Evolutionary conservation across 2,797 vertebrate genomes (phyloP).

Genomic region (Sciurus vulgaris): DNA sequence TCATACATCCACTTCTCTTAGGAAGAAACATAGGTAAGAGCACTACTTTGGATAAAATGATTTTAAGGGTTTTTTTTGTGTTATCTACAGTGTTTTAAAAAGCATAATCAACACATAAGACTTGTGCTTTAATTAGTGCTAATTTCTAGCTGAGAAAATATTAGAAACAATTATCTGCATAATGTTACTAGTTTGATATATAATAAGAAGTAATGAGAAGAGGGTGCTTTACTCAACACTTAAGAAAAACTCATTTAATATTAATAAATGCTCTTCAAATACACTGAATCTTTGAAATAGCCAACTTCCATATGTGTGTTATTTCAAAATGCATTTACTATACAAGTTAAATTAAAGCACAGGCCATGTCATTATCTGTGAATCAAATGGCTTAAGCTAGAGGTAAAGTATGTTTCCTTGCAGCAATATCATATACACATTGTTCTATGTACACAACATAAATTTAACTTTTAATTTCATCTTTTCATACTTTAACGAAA

Average conservation of each 20-base stretch:
- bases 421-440: background rate
- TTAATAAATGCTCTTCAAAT: conserved; percentile 38
- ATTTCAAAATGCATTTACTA: background rate
- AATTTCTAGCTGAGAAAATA: conserved; percentile 9
- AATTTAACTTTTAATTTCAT: background rate
- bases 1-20: background rate
- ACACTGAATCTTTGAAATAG: background rate
- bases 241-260: conserved; percentile 3
- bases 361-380: background rate
- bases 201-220: background rate
- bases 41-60: background rate
- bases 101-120: background rate
- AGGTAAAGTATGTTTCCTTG: background rate
- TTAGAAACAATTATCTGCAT: conserved; percentile 1
- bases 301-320: background rate
- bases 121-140: background rate
- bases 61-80: background rate
- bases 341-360: background rate
- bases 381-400: background rate
- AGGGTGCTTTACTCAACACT: background rate
- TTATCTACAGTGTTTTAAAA: conserved; percentile 33
- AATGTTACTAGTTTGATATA: conserved; percentile 10
- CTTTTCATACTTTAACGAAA: background rate
- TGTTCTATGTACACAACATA: background rate
- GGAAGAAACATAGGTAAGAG: background rate